These are phyloP conservation scores for Ruditapes philippinarum DNA, from an alignment of 1,140 invertebrate genomes.

Conservation along the genomic window DNA sequence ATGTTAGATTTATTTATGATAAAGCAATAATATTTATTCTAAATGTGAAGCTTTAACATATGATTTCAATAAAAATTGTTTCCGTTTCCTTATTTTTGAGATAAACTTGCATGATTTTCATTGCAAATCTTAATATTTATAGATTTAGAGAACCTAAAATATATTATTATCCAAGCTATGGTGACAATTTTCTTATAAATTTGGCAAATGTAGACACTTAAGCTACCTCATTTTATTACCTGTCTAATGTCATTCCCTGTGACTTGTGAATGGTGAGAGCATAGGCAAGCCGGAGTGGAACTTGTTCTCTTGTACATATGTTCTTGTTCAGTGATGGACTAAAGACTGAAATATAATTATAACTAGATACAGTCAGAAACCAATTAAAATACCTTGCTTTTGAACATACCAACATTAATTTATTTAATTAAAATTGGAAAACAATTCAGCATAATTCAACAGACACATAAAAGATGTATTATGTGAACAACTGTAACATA, in stretches of 20 bases:
- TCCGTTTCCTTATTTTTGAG: background rate
- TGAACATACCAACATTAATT: background rate
- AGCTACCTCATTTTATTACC: background rate
- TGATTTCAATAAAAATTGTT: background rate
- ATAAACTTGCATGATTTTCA: no score
- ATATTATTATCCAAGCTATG: background rate
- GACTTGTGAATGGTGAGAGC: slow-evolving; percentile 46
- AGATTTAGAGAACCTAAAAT: background rate
- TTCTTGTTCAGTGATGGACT: background rate
- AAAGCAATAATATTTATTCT: no score
- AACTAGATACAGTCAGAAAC: no score
- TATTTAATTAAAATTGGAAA: background rate
- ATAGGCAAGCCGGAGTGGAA: slow-evolving; percentile 15
- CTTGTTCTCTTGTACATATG: background rate
- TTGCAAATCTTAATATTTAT: background rate
- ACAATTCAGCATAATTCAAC: background rate
- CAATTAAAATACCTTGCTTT: no score
- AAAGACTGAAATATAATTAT: slow-evolving; percentile 11
- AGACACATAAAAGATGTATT: no score
- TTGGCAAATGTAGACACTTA: background rate
- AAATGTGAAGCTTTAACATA: background rate
- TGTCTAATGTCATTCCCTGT: slow-evolving; percentile 50
- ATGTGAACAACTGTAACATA: no score
- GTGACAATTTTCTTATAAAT: background rate
- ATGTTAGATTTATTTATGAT: background rate